Base-by-base conservation (phyloP, 1,140 invertebrate species). In the Pemphigus obesinymphae region DNA sequence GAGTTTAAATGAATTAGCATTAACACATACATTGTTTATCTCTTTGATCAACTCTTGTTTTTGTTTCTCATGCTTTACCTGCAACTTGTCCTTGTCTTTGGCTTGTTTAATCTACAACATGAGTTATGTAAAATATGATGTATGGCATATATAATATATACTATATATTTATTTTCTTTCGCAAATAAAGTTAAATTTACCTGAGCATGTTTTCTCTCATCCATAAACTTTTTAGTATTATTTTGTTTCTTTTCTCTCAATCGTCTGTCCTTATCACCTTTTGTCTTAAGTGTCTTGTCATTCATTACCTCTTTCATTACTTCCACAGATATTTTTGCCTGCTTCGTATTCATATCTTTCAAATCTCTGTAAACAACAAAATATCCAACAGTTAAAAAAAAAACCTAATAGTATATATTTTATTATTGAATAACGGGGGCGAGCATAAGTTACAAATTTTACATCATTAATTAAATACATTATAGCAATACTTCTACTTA, bases 211-310 rank as follows among this genome's bases (percentile, higher is more conserved):
- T 95, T 98, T 72, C 96, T 90, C 87, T 99, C 97, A 85, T 99
- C 98, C 89, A 99, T 94, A 86, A 99, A 99, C 85, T 97, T 96
- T 88, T 99, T 99, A 23, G 97, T 97, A 87, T 99, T 99, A 86
- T 99, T 99, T 85, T 99, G 96, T 85, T 99, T 98, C 85, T 99
- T 96, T 87, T 99, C 98, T 83, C 96, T 90, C 26, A 97, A 87
- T 45, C 94, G 90, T 83, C 97, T 90, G 85, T 99, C 98, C 85
- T 97, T 95, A 85, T 99, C 98, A 29, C 96, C 96, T 85, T 99
- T 97, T 63, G 97, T 99, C 87, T 97, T 96, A 34, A 99, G 89
- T 0, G 95, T 97, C 87, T 99, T 99, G 87, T 99, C 98, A 86
- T 94, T 96, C 85, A 93, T 91, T 3, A 99, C 96, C 87, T 97